Base-by-base conservation (phyloP, 23 tunicate genomes). In the Ascidia mentula region DNA sequence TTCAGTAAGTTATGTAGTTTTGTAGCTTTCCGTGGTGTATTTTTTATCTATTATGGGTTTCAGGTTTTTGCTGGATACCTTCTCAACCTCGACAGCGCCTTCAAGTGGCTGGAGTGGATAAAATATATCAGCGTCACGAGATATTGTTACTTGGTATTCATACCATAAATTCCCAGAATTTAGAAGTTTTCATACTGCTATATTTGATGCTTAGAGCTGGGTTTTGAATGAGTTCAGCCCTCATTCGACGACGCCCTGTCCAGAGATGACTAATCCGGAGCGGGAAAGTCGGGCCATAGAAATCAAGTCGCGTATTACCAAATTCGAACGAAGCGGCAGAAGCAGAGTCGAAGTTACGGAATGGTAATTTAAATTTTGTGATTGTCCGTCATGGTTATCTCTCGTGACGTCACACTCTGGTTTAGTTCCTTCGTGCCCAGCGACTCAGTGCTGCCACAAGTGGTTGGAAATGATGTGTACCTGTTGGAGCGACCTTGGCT, bases 111-210 rank as follows among this genome's bases (percentile, higher is more conserved):
- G 76, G 75, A 82, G 0, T 84, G 88, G 88, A 9, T 84, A 17
- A 84, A 84, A 40, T 84, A 84, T 61, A 36, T 84, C 70, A 84
- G 88, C 69, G 42, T 84, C 34, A 77, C 81, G 0, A 37, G 88
- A 37, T 84, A 84, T 69, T 84, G 88, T 77, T 84, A 84, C 69
- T 22, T 84, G 88, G 87, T 83, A 83, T 46, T 3, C 7, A 53
- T 9, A 42, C 12, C 53, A 12, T 42, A 42, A 42, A 3, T 4
- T 3, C 38, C 1, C 38, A 3, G 7, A 3, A 4, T 18, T 7
- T 12, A 12, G 33, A 20, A 69, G 20, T 7, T 12, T 20, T 33
- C 37, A 18, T 70, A 1, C 13, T 70, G 33, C 20, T 69, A 69
- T 31, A 24, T 69, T 69, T 12, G 20, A 69, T 69, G 9, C 32